A percentile compares a stretch with the other conserved stretches of the same genome.
These are phyloP conservation scores for Diploscapter pachys DNA, from an alignment of 1,140 invertebrate genomes.

Conservation along the genomic window DNA sequence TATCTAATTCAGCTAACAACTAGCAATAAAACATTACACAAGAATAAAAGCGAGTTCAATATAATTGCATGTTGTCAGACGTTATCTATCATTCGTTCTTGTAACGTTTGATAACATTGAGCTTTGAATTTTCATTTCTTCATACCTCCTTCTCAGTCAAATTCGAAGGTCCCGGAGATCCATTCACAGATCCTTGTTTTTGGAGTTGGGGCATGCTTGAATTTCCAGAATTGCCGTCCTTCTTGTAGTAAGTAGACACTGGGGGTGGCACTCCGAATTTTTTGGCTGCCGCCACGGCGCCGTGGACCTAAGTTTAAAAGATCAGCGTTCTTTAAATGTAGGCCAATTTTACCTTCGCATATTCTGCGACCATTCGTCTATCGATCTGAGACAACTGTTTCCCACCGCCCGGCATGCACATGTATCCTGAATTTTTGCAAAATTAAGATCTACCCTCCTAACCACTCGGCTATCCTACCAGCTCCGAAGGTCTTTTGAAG, in stretches of 20 bases:
- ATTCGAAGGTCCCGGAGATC: no score
- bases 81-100: no score
- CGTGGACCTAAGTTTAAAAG: background rate
- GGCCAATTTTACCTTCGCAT: background rate
- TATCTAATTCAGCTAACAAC: no score
- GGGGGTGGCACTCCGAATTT: conserved; percentile 29
- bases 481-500: background rate
- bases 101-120: no score
- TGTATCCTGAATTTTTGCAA: background rate
- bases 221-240: conserved; percentile 6
- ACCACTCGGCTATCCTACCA: conserved; percentile 1
- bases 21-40: no score
- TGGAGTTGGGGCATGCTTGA: no score
- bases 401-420: background rate
- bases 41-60: no score
- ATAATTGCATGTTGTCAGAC: no score
- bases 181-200: no score
- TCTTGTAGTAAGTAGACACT: conserved; percentile 24
- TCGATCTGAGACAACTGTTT: conserved; percentile 8
- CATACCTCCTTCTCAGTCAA: no score
- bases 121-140: no score
- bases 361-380: conserved; percentile 12
- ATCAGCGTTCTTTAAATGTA: no score
- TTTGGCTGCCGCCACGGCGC: conserved; percentile 13
- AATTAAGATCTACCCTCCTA: background rate